Base-by-base conservation (phyloP, 2,888 invertebrate species). In the Apomyelois bistriatella region DNA sequence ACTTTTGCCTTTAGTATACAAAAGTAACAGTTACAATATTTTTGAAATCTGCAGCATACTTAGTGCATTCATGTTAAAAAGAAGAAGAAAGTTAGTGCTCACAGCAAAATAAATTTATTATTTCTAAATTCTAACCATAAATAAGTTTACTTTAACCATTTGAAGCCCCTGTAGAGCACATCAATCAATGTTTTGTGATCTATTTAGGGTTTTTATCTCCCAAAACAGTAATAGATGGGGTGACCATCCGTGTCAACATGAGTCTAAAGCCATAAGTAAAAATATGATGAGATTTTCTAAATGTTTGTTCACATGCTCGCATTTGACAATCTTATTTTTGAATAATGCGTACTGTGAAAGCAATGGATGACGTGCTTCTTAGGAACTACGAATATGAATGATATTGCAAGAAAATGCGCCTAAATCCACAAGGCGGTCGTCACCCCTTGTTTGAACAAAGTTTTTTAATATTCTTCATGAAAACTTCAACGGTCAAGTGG, bases 381-480 rank as follows among this genome's bases (percentile, higher is more conserved):
- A 32, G 8, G 41, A 50, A 15, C 10, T 28, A 6, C 10, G 15
- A 50, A 30, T 38, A 17, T 7, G 17, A 38, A 17, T 28, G 4
- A 8, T 40, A n/a, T 22, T 30, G 41, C 40, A 40, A 38, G 22
- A 50, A 40, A 40, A 50, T 41, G 28, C 38, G 22, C 49, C 49
- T 30, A 49, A 49, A 49, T 49, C 49, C 17, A 49, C 49, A 38
- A 28, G 38, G 38, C 38, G 38, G 49, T 68, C 72, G 35, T 35
- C 35, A 51, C 51, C 51, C 51, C 41, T 70, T 79, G 75, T 79
- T 79, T 79, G 74, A 67, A 66, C 71, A 64, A 79, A 81, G 70
- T 80, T 79, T 82, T 81, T 82, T 79, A 79, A 82, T 82, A 76
- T 81, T 76, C 76, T 74, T 74, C 64, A 62, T 69, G 66, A 78